phyloP scores from a whole-genome alignment of 2,888 invertebrate genomes.

The Perizoma affinitatum region DNA sequence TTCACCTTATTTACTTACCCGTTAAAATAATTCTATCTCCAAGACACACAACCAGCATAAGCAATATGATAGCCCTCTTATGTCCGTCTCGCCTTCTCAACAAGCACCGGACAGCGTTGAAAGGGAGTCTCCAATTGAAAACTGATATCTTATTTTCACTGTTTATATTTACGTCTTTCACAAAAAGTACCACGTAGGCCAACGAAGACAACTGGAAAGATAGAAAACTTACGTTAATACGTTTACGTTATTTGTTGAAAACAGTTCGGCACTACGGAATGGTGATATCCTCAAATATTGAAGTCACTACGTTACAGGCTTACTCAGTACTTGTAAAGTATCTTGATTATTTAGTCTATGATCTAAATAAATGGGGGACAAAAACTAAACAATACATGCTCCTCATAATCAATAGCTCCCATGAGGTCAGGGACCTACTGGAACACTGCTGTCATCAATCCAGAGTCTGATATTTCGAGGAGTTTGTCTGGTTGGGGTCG shows the following conservation, averaged over 20 bases:
- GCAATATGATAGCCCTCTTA: constrained; percentile 85
- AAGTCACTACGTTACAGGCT: too few relatives aligned
- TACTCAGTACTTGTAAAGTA: too few relatives aligned
- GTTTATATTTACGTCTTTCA: constrained; percentile 87
- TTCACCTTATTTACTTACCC: constrained; percentile 46
- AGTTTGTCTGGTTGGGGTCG: too few relatives aligned
- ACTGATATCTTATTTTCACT: constrained; percentile 83
- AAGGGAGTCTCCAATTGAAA: constrained; percentile 73
- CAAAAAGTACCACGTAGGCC: constrained; percentile 85
- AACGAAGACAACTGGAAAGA: constrained; percentile 78
- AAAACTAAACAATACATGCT: too few relatives aligned
- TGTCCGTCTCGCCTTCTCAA: constrained; percentile 86
- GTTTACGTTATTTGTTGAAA: not conserved
- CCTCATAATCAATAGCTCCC: too few relatives aligned
- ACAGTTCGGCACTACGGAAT: too few relatives aligned
- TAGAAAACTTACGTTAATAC: not conserved
- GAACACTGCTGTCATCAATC: too few relatives aligned
- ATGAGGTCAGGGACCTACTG: too few relatives aligned
- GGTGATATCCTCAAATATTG: too few relatives aligned
- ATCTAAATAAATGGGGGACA: too few relatives aligned
- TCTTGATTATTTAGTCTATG: too few relatives aligned
- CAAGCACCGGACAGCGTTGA: constrained; percentile 79
- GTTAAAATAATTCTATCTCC: constrained; percentile 73
- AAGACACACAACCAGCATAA: constrained; percentile 85
- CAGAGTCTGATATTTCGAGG: too few relatives aligned